phyloP scores from a whole-genome alignment of 2,113 vertebrate species.

The Leuciscus idus region DNA sequence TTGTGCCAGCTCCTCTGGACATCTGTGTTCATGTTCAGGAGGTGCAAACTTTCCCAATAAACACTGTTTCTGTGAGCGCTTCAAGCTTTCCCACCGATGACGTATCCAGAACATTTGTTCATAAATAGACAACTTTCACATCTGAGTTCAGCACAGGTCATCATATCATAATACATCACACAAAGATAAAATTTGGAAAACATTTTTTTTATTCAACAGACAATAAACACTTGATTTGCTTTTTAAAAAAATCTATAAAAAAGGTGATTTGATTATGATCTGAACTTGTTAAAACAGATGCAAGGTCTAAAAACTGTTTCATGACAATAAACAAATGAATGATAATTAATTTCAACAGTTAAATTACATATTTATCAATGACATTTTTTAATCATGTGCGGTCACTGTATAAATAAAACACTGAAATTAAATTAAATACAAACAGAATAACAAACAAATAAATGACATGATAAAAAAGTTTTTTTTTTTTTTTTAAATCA shows the following conservation, averaged over 20 bases:
- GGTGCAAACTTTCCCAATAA: no score
- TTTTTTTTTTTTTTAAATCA: conserved; percentile 49
- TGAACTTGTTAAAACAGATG: background rate
- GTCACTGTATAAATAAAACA: conserved; percentile 80
- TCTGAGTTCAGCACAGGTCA: background rate
- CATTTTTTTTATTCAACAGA: conserved; percentile 55
- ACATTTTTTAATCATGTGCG: conserved; percentile 75
- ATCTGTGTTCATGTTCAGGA: no score
- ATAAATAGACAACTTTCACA: no score
- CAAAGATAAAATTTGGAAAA: conserved; percentile 34
- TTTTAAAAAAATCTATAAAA: conserved; percentile 11
- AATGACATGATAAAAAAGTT: conserved; percentile 48
- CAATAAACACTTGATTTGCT: conserved; percentile 21
- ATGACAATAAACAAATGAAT: conserved; percentile 42
- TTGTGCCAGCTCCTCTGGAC: background rate
- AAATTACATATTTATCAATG: conserved; percentile 75
- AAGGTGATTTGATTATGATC: background rate
- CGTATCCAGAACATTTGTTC: no score
- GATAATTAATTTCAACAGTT: conserved; percentile 63
- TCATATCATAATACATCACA: background rate
- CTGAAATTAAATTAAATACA: conserved; percentile 79
- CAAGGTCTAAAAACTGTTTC: conserved; percentile 40
- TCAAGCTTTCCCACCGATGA: no score
- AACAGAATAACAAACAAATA: conserved; percentile 57
- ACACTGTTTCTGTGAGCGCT: no score